Conservation (phyloP, 2,888 invertebrate species). For the Exephanes ischioxanthus region DNA sequence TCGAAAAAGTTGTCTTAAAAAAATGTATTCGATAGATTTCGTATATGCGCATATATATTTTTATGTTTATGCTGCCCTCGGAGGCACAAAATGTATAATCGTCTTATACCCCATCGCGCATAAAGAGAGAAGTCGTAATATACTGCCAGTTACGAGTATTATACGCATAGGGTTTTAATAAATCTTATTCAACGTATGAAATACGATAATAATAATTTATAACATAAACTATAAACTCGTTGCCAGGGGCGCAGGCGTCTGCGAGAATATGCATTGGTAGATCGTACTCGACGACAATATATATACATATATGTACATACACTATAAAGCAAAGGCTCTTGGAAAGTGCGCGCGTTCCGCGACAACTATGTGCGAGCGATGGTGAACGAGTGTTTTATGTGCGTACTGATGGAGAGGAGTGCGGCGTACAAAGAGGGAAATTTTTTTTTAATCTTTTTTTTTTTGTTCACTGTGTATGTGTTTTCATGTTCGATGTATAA, state of each 20-base stretch:
- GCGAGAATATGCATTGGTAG: slow-evolving; percentile 23
- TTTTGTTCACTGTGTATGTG: slow-evolving; percentile 17
- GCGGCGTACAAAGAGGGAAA: slow-evolving; percentile 19
- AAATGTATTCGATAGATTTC: background rate
- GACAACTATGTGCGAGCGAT: slow-evolving; percentile 48
- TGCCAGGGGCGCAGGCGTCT: slow-evolving; percentile 72
- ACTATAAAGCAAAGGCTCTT: slow-evolving; percentile 45
- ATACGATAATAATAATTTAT: slow-evolving; percentile 84
- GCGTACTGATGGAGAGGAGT: slow-evolving; percentile 21
- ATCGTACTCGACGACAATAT: slow-evolving; percentile 23
- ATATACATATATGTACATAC: slow-evolving; percentile 32
- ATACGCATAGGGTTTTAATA: slow-evolving; percentile 82
- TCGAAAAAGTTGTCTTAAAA: background rate
- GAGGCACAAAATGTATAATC: slow-evolving; percentile 17
- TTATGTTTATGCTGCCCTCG: background rate
- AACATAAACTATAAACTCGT: slow-evolving; percentile 82
- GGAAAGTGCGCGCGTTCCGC: slow-evolving; percentile 52
- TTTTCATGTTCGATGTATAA: slow-evolving; percentile 47
- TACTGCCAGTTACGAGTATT: slow-evolving; percentile 77
- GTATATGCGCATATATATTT: background rate
- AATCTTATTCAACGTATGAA: slow-evolving; percentile 80
- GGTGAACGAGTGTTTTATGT: slow-evolving; percentile 56
- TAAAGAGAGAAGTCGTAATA: slow-evolving; percentile 64
- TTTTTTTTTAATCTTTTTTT: slow-evolving; percentile 5
- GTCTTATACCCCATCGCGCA: slow-evolving; percentile 43